Base-by-base conservation (phyloP, 2,113 vertebrate species). In the Thinocorus orbignyianus region DNA sequence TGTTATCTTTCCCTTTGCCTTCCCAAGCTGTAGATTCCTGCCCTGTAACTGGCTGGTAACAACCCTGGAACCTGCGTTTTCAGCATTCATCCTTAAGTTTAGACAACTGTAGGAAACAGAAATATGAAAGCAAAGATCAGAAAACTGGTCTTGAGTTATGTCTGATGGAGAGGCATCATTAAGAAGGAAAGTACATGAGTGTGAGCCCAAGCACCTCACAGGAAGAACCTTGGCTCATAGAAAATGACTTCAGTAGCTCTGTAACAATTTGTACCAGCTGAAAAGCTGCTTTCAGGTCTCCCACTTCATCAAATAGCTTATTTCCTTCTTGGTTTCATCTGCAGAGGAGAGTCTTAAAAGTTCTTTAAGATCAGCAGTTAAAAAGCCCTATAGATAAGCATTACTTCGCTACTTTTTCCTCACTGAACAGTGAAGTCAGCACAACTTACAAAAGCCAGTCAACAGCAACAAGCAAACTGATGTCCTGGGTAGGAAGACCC, bases 401-500 rank as follows among this genome's bases (percentile, higher is more conserved):
- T 41, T 20, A n/a, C 55, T 35, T 55, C 30, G 49, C 11, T 26
- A 44, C 57, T 48, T 82, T 41, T 81, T 64, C 61, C 65, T 22
- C 65, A 66, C 7, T 0, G 1, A 84, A n/a, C 41, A 81, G 16
- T 3, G 2, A 46, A 20, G 11, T 49, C 83, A 70, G 31, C 57
- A 57, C 52, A 94, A 99, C 99, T 99, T 97, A 99, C 99, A 99
- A 97, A 77, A 99, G 98, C 99, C 99, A 99, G 97, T 99, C 99
- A 54, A 99, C 99, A 91, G 99, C 99, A 89, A 99, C 99, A 86
- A 99, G 98, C 94, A 99, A 97, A 93, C 99, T 99, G 98, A 99
- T 99, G 97, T 99, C 99, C 95, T 99, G 99, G 5, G 99, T 99
- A 24, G 99, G 99, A 83, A 99, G 98, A 31, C 99, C 99, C 55